Base-by-base conservation (phyloP, 2,797 vertebrate genomes). In the Carduelis carduelis region DNA sequence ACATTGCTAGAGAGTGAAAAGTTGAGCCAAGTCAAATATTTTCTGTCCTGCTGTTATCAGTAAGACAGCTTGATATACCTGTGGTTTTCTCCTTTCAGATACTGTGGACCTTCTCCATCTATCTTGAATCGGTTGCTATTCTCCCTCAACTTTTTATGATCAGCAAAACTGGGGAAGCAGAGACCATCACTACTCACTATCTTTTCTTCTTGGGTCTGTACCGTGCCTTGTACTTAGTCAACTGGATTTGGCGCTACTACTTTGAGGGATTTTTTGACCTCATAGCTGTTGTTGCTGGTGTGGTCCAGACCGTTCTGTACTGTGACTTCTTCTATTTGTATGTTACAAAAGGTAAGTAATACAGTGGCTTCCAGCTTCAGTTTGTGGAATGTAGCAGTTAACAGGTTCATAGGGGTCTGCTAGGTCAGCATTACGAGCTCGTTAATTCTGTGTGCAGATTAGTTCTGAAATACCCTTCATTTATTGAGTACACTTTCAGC, bases 321-420 rank as follows among this genome's bases (percentile, higher is more conserved):
- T 99, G 99, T 89, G 99, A 99, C 98, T 99, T 99, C 98, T 99
- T 99, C 98, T 99, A 99, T 98, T 98, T 99, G 97, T 99, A 99
- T 97, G 98, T 99, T 96, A 99, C 99, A 65, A 99, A 99, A 99
- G 99, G 99, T 99, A 89, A 97, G 98, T 52, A 2, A 2, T 34
- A 20, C 35, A 39, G 2, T 5, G 23, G n/a, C 61, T 55, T 28
- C 2, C n/a, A 72, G 61, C 79, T 87, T 88, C 47, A 34, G 39
- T 10, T n/a, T 72, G 28, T 68, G 19, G 32, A 43, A 47, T 57
- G 64, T 63, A 35, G 66, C 52, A 53, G 3, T 76, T 60, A 39
- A 10, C 27, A 30, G 0, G 1, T 75, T 92, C 5, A 0, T 8
- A 35, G 53, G 22, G 57, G 21, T 74, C 37, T 78, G 44, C 52